A percentile compares a stretch with the other conserved stretches of the same genome.
These are phyloP conservation scores for Hyperoodon ampullatus DNA, from an alignment of 2,113 vertebrate genomes.

Conservation along the genomic window DNA sequence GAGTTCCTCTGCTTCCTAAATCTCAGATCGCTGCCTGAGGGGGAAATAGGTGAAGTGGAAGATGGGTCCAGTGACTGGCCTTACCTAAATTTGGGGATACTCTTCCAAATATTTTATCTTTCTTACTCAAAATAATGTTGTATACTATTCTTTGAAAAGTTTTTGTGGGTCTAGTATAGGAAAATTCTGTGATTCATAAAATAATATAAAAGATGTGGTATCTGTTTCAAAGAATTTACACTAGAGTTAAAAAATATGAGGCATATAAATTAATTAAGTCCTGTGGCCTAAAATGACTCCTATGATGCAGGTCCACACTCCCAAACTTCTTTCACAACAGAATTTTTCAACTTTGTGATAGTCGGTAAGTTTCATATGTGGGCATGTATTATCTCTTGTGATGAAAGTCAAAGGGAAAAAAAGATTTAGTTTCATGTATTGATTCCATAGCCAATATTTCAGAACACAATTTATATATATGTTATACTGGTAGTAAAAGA, in stretches of 20 bases:
- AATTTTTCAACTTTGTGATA: background rate
- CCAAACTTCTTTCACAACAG: background rate
- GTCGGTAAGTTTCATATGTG: background rate
- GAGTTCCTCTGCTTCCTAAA: background rate
- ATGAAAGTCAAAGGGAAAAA: background rate
- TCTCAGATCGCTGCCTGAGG: background rate
- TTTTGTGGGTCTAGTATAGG: background rate
- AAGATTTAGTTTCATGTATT: background rate
- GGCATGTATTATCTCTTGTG: background rate
- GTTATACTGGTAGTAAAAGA: background rate
- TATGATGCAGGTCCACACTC: background rate
- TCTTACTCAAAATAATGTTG: conserved; percentile 17
- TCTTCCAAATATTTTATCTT: background rate
- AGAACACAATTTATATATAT: background rate
- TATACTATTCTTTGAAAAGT: background rate
- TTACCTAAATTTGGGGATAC: background rate
- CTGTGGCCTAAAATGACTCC: background rate
- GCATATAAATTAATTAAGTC: background rate
- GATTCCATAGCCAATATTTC: background rate
- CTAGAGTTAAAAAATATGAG: background rate
- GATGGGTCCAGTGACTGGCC: background rate
- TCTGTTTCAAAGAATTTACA: background rate
- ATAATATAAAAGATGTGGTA: background rate
- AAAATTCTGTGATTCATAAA: background rate
- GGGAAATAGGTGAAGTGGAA: background rate